Conservation (phyloP, 2,797 vertebrate species). For the Melanogrammus aeglefinus region DNA sequence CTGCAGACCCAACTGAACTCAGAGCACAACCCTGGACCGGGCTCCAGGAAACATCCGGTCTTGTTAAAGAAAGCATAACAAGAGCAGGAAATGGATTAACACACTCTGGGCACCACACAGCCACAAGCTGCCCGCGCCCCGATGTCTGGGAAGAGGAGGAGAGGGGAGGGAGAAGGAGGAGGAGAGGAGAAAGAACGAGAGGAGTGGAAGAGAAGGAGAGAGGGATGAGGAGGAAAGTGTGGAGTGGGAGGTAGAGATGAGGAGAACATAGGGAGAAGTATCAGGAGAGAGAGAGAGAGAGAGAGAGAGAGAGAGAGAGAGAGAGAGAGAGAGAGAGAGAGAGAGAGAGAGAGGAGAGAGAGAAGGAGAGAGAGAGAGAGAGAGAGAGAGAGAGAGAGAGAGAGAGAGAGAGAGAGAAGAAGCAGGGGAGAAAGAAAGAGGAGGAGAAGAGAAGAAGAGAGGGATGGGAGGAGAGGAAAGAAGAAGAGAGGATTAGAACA, state of each 20-base stretch:
- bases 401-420: background rate
- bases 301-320: too few relatives aligned
- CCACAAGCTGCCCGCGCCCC: background rate
- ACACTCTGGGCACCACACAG: background rate
- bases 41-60: background rate
- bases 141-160: background rate
- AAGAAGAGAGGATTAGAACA: background rate
- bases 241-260: background rate
- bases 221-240: background rate
- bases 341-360: background rate
- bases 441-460: background rate
- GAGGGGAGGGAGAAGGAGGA: background rate
- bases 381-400: background rate
- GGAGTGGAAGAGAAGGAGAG: background rate
- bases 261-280: background rate
- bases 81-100: slow-evolving; percentile 1
- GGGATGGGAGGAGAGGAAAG: background rate
- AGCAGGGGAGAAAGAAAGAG: background rate
- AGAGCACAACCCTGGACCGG: background rate
- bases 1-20: background rate
- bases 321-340: background rate
- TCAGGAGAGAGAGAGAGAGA: background rate
- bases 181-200: background rate
- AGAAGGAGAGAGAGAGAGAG: background rate
- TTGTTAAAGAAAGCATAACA: background rate